A percentile compares a stretch with the other conserved stretches of the same genome.
Evolutionary conservation across 2,888 invertebrate genomes (phyloP).

Genomic region (Polydesmus complanatus): DNA sequence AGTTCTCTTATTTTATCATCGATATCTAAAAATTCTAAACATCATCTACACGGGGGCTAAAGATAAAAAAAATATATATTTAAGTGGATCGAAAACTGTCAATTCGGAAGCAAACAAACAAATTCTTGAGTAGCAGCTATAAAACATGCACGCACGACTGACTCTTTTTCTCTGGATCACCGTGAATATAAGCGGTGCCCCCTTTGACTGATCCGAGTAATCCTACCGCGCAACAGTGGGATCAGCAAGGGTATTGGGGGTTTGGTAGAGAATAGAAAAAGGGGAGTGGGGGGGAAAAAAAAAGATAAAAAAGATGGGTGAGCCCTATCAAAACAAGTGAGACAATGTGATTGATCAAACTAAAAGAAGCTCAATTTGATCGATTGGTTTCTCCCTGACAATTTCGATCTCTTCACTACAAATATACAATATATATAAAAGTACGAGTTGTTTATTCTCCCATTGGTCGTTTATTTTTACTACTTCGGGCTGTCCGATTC

Average conservation of each 20-base stretch:
- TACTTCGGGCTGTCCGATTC: too few species aligned
- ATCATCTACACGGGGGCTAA: too few species aligned
- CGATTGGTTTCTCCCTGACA: neutral
- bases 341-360: neutral
- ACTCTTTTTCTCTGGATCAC: neutral
- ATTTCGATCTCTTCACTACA: neutral
- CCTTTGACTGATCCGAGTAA: neutral
- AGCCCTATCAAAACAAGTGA: neutral
- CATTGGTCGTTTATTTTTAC: too few species aligned
- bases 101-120: neutral
- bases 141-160: neutral
- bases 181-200: neutral
- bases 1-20: too few species aligned
- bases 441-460: too few species aligned
- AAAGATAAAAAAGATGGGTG: too few species aligned
- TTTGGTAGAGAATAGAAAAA: too few species aligned
- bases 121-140: neutral
- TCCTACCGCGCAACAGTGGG: neutral
- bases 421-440: too few species aligned
- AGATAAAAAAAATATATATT: too few species aligned
- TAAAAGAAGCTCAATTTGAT: neutral
- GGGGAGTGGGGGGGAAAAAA: too few species aligned
- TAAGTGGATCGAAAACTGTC: neutral
- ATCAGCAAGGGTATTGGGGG: neutral
- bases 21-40: too few species aligned